phyloP scores from a whole-genome alignment of 1,140 invertebrate genomes.

The Homarus americanus region DNA sequence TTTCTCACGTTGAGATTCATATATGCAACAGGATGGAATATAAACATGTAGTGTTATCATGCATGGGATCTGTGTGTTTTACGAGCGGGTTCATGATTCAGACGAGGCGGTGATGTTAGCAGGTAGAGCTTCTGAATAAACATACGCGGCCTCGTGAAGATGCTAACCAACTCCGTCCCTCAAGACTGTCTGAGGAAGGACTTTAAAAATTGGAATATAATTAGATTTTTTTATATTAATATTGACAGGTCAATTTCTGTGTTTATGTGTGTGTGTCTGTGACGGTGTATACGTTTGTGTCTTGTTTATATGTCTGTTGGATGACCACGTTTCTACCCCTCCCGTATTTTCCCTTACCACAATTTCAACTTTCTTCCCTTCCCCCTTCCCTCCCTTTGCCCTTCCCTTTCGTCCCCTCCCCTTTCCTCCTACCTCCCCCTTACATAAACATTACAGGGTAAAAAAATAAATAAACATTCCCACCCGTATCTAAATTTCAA shows the following conservation, averaged over 20 bases:
- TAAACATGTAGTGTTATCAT: constrained; percentile 23
- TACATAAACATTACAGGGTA: neutral
- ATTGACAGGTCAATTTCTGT: too few relatives aligned
- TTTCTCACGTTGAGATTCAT: neutral
- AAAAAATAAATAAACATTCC: too few relatives aligned
- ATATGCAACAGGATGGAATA: constrained; percentile 17
- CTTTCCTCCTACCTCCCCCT: neutral
- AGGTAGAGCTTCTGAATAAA: too few relatives aligned
- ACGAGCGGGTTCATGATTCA: neutral
- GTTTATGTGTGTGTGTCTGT: too few relatives aligned
- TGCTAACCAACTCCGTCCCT: too few relatives aligned
- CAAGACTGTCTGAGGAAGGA: too few relatives aligned
- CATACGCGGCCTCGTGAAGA: too few relatives aligned
- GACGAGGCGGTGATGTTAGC: neutral
- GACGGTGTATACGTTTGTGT: too few relatives aligned
- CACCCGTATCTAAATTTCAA: too few relatives aligned
- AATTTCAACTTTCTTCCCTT: neutral
- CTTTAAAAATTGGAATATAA: too few relatives aligned
- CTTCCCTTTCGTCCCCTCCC: neutral
- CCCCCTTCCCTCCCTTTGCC: neutral
- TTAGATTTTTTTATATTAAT: too few relatives aligned
- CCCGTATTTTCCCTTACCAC: neutral
- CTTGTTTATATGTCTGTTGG: too few relatives aligned
- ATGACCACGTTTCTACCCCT: neutral
- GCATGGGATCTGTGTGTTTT: constrained; percentile 18